Base-by-base conservation (phyloP, 2,113 vertebrate genomes). In the Phrynosoma platyrhinos region DNA sequence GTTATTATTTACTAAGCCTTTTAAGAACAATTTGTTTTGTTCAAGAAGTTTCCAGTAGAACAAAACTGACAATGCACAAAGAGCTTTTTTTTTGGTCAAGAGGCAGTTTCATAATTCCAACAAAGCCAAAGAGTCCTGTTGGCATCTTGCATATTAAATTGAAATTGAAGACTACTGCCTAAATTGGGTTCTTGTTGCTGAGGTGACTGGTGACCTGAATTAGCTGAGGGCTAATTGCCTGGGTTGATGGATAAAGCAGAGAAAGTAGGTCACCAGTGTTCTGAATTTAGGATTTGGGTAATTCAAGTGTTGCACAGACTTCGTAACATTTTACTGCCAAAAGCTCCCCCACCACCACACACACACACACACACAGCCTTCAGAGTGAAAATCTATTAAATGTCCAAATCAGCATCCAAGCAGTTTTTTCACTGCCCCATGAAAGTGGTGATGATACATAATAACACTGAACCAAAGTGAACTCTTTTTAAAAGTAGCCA, bases 141-240 rank as follows among this genome's bases (percentile, higher is more conserved):
- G 6, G 64, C n/a, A 78, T 72, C 53, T 25, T 64, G 42, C 2
- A 64, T 66, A 55, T 68, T 81, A 25, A 69, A 80, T 80, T 77
- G 88, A 91, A 92, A 83, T 79, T 30, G 77, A n/a, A 42, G 9
- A 75, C 21, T 66, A 20, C 42, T 75, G 27, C 87, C 77, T 85
- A 72, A 89, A 88, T 42, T 12, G 36, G 76, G 88, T 89, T 76
- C 66, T 79, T 58, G 36, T 32, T 91, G 66, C 75, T 82, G 86
- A 91, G 90, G 79, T 93, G 92, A 93, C 91, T 80, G 5, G 86
- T 86, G 88, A 18, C 92, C 83, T 91, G 92, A 93, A 92, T n/a
- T 2, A 77, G 87, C 84, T 77, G 9, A 42, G 92, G 83, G 90
- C 82, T 92, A 76, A 88, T 90, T 94, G 87, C 90, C 91, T 14